Percentiles rank a stretch among this genome's conserved stretches.
Conservation (phyloP, 2,888 invertebrate genomes). For the Chymomyza fuscimana region DNA sequence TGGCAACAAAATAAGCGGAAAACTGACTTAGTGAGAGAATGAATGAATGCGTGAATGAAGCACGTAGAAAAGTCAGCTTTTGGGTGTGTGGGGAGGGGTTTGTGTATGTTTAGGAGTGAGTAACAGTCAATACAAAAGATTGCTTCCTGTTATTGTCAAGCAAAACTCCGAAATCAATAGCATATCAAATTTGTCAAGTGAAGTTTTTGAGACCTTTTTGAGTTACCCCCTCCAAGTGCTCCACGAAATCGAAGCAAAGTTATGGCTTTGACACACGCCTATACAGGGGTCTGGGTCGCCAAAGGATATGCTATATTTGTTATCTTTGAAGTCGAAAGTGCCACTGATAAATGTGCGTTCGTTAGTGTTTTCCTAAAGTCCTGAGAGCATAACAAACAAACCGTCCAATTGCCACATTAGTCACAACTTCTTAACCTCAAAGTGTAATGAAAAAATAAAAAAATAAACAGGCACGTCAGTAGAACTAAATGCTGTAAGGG, state of each 20-base stretch:
- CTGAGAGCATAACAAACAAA: slow-evolving; percentile 18
- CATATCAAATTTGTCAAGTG: slow-evolving; percentile 61
- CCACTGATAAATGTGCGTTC: slow-evolving; percentile 5
- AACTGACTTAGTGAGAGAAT: neutral
- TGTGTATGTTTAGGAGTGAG: slow-evolving; percentile 27
- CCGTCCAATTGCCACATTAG: slow-evolving; percentile 17
- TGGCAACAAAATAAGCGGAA: neutral
- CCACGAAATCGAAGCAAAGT: slow-evolving; percentile 23
- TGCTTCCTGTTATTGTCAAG: slow-evolving; percentile 54
- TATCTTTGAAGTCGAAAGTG: neutral
- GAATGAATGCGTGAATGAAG: slow-evolving; percentile 23
- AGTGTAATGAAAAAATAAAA: neutral
- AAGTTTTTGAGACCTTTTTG: slow-evolving; percentile 4
- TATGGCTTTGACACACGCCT: slow-evolving; percentile 37
- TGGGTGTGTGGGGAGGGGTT: neutral
- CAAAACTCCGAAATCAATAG: slow-evolving; percentile 40
- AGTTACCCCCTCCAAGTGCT: neutral
- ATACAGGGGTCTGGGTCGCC: slow-evolving; percentile 16
- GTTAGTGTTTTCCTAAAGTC: slow-evolving; percentile 8
- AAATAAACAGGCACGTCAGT: slow-evolving; percentile 22
- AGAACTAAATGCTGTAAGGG: slow-evolving; percentile 17
- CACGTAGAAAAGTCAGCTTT: slow-evolving; percentile 1
- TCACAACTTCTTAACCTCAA: neutral
- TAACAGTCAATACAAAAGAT: slow-evolving; percentile 41
- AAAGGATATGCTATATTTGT: slow-evolving; percentile 7